Conservation (phyloP, 1,140 invertebrate species). For the Adoxophyes honmai region DNA sequence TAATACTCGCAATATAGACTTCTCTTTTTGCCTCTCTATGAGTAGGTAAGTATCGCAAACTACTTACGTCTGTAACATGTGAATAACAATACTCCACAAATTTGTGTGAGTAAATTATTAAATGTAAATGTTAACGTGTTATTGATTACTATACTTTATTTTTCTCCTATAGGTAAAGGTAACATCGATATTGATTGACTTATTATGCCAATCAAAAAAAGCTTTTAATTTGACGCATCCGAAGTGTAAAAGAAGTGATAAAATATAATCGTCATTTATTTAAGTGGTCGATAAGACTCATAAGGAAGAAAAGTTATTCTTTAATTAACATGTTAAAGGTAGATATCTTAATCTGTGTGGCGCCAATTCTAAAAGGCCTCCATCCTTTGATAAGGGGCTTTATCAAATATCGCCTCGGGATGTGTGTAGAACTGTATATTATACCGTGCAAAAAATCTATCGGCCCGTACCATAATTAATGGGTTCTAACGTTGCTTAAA, state of each 20-base stretch:
- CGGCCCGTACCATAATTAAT: slow-evolving; percentile 51
- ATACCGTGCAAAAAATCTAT: slow-evolving; percentile 65
- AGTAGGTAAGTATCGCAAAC: no score
- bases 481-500: slow-evolving; percentile 27
- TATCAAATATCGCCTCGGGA: slow-evolving; percentile 60
- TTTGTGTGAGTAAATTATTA: no score
- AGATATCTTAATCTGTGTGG: slow-evolving; percentile 73
- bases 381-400: slow-evolving; percentile 66
- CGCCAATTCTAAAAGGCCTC: slow-evolving; percentile 70
- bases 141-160: no score
- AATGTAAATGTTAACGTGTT: no score
- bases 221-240: slow-evolving; percentile 47
- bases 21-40: no score
- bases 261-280: slow-evolving; percentile 53
- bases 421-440: slow-evolving; percentile 53
- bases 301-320: slow-evolving; percentile 66
- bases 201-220: slow-evolving; percentile 19
- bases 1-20: no score
- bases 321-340: slow-evolving; percentile 74
- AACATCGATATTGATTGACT: not conserved
- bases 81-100: no score
- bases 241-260: slow-evolving; percentile 71
- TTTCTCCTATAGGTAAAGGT: not conserved
- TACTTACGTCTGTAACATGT: no score
- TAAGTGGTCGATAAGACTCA: slow-evolving; percentile 67